Percentiles rank a stretch among this genome's conserved stretches.
Evolutionary conservation across 2,797 vertebrate genomes (phyloP).

Genomic region (Glossophaga mutica): DNA sequence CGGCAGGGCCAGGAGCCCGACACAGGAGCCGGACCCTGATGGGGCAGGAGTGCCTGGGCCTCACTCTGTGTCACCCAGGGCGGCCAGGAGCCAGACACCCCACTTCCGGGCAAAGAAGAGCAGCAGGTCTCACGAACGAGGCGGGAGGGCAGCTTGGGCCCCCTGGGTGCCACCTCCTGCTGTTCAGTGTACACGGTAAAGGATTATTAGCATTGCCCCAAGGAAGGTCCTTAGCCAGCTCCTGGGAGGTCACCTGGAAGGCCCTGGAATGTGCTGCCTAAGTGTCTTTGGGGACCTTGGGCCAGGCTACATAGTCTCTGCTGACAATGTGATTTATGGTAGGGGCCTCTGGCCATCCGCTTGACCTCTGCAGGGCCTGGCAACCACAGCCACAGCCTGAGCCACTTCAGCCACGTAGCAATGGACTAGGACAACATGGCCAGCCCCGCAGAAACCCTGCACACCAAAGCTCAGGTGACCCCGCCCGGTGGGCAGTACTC

Average conservation of each 20-base stretch:
- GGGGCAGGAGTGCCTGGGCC: accelerated
- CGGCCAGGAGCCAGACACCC: not conserved
- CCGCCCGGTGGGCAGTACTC: not conserved
- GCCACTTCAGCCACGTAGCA: not conserved
- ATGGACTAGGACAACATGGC: no score
- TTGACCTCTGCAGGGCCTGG: not conserved
- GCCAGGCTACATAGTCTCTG: not conserved
- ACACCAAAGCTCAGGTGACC: not conserved
- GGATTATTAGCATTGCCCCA: not conserved
- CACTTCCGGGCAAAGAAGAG: no score
- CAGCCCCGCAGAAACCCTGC: not conserved
- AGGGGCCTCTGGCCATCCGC: not conserved
- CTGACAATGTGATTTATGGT: not conserved
- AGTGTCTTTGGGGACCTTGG: not conserved
- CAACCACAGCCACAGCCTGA: not conserved
- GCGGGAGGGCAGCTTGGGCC: not conserved
- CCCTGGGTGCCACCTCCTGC: not conserved
- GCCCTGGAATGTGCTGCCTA: not conserved
- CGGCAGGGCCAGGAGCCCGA: not conserved
- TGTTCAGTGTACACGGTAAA: not conserved
- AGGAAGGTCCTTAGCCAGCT: not conserved
- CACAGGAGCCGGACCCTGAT: not conserved
- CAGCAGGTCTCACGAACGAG: no score
- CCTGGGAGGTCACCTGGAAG: not conserved
- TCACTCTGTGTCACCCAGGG: not conserved